A percentile compares a stretch with the other conserved stretches of the same genome.
Conservation (phyloP, 2,797 vertebrate genomes). For the Galago senegalensis region DNA sequence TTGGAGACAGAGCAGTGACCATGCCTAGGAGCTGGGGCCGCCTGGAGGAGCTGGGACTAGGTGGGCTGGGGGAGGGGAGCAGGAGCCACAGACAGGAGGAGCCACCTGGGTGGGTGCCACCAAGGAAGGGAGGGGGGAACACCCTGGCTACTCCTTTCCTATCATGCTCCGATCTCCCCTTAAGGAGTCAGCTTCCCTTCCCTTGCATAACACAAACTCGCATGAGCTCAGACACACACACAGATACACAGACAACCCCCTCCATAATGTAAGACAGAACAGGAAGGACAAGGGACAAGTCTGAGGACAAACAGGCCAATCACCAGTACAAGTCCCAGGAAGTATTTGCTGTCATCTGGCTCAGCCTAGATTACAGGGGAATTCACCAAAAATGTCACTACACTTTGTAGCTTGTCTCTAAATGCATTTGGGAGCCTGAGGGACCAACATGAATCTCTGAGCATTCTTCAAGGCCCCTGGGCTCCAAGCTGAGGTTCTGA, state of each 20-base stretch:
- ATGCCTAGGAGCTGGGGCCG: neutral
- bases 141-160: neutral
- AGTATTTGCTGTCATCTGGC: neutral
- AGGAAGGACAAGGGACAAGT: neutral
- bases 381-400: neutral
- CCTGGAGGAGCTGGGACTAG: neutral
- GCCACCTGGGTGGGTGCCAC: neutral
- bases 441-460: neutral
- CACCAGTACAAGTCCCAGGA: neutral
- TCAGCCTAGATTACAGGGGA: neutral
- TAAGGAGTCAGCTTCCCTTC: neutral
- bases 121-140: neutral
- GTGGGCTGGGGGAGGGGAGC: neutral
- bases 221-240: no score
- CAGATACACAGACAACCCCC: neutral
- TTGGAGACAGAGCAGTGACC: neutral
- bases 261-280: neutral
- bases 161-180: neutral
- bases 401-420: neutral
- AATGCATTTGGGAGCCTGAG: neutral
- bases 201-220: neutral
- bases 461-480: neutral
- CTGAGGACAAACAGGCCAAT: neutral
- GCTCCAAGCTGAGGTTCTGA: neutral
- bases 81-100: neutral